These are phyloP conservation scores for Bembecia ichneumoniformis DNA, from an alignment of 2,888 invertebrate species.

Conservation along the genomic window DNA sequence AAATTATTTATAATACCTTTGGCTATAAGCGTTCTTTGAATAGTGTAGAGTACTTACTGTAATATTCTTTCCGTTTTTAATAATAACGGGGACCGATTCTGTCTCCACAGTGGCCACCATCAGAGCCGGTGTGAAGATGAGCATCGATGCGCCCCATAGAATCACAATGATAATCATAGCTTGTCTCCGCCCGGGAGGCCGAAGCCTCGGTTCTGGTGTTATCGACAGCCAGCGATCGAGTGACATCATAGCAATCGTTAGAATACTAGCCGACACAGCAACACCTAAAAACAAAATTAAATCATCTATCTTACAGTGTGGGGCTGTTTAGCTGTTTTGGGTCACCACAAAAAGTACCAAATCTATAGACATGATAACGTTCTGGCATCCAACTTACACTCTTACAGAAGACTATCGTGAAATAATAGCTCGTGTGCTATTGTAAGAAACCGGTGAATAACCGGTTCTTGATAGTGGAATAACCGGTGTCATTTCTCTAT, in stretches of 20 bases:
- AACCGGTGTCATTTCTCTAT: not conserved
- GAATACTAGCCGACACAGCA: conserved; percentile 82
- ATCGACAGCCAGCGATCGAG: conserved; percentile 84
- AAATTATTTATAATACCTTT: no score
- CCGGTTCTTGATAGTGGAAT: no score
- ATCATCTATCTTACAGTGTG: not conserved
- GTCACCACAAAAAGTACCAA: no score
- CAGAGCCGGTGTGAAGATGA: conserved; percentile 78
- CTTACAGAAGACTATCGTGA: no score
- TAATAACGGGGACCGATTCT: conserved; percentile 50
- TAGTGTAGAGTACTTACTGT: no score
- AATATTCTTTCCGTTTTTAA: conserved; percentile 21
- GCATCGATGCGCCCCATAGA: conserved; percentile 78
- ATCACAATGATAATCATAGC: conserved; percentile 75
- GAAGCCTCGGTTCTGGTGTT: conserved; percentile 72
- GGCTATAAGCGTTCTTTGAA: no score
- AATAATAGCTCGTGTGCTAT: no score
- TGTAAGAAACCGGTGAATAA: no score
- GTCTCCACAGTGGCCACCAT: conserved; percentile 54
- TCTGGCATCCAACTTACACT: not conserved
- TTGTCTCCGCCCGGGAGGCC: conserved; percentile 75
- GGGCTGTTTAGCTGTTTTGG: no score
- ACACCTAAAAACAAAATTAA: conserved; percentile 64
- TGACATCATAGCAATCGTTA: conserved; percentile 84
- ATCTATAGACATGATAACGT: not conserved